phyloP scores from a whole-genome alignment of 2,888 invertebrate species.

The Hyles lineata region DNA sequence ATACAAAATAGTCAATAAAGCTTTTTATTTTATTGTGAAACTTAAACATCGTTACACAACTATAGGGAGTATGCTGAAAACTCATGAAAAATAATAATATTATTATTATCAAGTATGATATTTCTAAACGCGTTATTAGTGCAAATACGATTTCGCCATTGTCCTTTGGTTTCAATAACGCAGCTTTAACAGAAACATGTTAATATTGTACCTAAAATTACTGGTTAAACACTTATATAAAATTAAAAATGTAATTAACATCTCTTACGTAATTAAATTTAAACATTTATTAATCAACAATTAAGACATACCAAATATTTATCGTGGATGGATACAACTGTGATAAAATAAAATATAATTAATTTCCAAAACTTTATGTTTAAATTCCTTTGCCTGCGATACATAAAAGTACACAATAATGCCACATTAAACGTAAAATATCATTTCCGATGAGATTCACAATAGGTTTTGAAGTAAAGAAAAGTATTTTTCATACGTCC shows the following conservation, averaged over 20 bases:
- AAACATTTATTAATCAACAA: slow-evolving; percentile 20
- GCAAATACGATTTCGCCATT: no score
- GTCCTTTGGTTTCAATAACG: neutral
- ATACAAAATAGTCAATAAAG: no score
- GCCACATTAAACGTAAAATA: neutral
- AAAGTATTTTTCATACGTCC: neutral
- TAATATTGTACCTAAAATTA: slow-evolving; percentile 1
- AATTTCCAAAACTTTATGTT: neutral
- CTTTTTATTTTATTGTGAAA: no score
- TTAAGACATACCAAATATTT: slow-evolving; percentile 4
- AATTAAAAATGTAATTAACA: slow-evolving; percentile 2
- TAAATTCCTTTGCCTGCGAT: neutral
- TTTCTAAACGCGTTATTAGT: no score
- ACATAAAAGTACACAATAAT: neutral
- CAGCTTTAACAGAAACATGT: slow-evolving; percentile 2
- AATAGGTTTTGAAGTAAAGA: neutral
- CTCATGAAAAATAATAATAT: no score
- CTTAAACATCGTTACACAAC: no score
- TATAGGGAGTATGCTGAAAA: no score
- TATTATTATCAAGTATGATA: no score
- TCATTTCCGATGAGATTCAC: slow-evolving; percentile 10
- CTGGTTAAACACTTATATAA: slow-evolving; percentile 19
- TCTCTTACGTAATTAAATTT: neutral
- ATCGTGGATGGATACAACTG: neutral
- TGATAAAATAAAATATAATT: neutral